Percentiles rank a stretch among this genome's conserved stretches.
Evolutionary conservation across 2,888 invertebrate genomes (phyloP).

Genomic region (Plutella xylostella): DNA sequence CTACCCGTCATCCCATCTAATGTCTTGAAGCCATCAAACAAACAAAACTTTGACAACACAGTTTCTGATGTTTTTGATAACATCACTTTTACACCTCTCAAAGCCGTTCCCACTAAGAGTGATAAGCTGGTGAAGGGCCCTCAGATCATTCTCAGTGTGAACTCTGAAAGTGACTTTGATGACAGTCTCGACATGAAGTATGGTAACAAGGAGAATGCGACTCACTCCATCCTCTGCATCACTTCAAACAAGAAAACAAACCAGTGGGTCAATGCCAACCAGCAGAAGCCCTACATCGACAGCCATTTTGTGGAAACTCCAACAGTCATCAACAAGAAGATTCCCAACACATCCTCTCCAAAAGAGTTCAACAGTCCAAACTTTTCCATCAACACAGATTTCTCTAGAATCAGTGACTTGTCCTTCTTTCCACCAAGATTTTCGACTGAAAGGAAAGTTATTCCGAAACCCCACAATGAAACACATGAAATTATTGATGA

Average conservation of each 20-base stretch:
- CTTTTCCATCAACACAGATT: conserved; percentile 59
- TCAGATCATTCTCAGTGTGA: conserved; percentile 44
- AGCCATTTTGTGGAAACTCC: conserved; percentile 25
- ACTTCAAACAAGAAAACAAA: conserved; percentile 33
- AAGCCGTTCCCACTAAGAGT: conserved; percentile 29
- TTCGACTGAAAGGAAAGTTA: conserved; percentile 55
- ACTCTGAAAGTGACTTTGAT: conserved; percentile 50
- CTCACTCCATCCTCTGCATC: conserved; percentile 44
- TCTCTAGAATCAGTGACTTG: conserved; percentile 56
- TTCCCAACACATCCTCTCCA: conserved; percentile 59
- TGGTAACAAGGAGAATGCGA: conserved; percentile 46
- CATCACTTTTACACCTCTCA: conserved; percentile 52
- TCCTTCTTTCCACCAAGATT: conserved; percentile 55
- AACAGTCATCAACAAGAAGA: conserved; percentile 36
- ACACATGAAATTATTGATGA: conserved; percentile 45
- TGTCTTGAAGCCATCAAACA: conserved; percentile 44
- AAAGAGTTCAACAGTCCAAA: conserved; percentile 57
- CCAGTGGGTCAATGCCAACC: conserved; percentile 38
- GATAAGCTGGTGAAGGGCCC: conserved; percentile 49
- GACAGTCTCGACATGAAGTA: conserved; percentile 41
- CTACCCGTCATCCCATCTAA: conserved; percentile 24
- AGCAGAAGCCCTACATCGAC: conserved; percentile 23
- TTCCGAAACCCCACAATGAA: conserved; percentile 41
- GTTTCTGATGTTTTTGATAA: conserved; percentile 48
- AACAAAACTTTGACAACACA: conserved; percentile 27